Evolutionary conservation across 2,888 invertebrate species (phyloP).

Genomic region (Spodoptera littoralis): DNA sequence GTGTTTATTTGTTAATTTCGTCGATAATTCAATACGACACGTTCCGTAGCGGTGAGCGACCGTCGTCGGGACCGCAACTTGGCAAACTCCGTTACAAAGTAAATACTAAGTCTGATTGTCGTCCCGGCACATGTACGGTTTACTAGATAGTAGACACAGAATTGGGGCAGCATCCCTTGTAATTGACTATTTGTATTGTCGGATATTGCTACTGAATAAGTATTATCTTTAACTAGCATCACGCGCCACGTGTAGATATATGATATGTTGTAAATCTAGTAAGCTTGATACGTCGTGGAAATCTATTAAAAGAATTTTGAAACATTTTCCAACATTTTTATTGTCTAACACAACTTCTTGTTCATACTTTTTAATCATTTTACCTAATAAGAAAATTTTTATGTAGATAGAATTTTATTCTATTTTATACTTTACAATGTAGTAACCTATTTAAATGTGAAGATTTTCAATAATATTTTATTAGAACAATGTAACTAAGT

Average conservation of each 20-base stretch:
- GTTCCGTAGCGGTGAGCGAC: conserved; percentile 51
- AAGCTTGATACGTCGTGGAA: too few relatives aligned
- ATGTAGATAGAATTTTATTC: too few relatives aligned
- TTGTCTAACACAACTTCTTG: too few relatives aligned
- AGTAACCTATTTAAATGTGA: neutral
- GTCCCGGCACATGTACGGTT: conserved; percentile 35
- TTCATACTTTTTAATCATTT: too few relatives aligned
- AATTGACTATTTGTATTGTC: conserved; percentile 22
- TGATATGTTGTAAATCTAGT: too few relatives aligned
- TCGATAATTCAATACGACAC: conserved; percentile 64
- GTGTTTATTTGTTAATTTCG: conserved; percentile 58
- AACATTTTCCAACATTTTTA: too few relatives aligned
- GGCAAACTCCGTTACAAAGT: conserved; percentile 65
- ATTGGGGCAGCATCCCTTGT: conserved; percentile 30
- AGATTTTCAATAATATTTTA: too few relatives aligned
- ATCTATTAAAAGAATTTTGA: too few relatives aligned
- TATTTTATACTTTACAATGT: too few relatives aligned
- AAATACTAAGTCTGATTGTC: conserved; percentile 64
- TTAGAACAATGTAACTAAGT: too few relatives aligned
- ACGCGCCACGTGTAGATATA: too few relatives aligned
- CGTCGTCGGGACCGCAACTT: conserved; percentile 54
- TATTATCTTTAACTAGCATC: conserved; percentile 10
- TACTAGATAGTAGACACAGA: conserved; percentile 35
- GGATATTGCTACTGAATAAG: conserved; percentile 17
- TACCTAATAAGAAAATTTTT: too few relatives aligned